Percentiles rank a stretch among this genome's conserved stretches.
Conservation (phyloP, 2,113 vertebrate genomes). For the Xiphophorus couchianus region DNA sequence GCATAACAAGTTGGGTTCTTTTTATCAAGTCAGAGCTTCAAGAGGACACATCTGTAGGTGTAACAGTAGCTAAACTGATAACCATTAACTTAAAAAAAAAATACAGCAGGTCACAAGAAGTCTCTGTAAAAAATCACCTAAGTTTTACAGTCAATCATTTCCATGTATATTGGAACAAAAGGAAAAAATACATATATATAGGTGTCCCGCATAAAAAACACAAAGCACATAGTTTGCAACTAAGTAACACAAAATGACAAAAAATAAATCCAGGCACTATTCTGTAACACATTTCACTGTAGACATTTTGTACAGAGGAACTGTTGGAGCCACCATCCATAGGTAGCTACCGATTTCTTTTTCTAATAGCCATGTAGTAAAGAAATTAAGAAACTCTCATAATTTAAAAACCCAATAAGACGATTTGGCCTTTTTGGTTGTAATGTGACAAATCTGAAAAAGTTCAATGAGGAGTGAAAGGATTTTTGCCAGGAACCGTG, state of each 20-base stretch:
- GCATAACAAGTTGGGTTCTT: too few species aligned
- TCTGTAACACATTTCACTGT: background rate
- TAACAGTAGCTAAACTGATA: too few species aligned
- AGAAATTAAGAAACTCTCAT: too few species aligned
- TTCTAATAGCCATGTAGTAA: background rate
- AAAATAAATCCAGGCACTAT: background rate
- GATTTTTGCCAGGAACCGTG: background rate
- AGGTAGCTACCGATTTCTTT: background rate
- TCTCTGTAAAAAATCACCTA: background rate
- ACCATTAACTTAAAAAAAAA: background rate
- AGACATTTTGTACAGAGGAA: background rate
- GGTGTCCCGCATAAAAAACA: background rate
- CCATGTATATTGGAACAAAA: background rate
- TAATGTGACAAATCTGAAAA: background rate
- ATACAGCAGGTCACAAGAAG: too few species aligned
- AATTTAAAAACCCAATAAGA: background rate
- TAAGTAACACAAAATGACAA: background rate
- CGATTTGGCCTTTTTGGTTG: background rate
- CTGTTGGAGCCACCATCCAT: background rate
- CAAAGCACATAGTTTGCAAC: background rate
- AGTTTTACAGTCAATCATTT: background rate
- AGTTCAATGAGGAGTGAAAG: background rate
- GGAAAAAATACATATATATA: too few species aligned
- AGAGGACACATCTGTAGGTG: too few species aligned
- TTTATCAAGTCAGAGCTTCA: too few species aligned